Conservation (phyloP, 2,113 vertebrate genomes). For the Callipepla californica region DNA sequence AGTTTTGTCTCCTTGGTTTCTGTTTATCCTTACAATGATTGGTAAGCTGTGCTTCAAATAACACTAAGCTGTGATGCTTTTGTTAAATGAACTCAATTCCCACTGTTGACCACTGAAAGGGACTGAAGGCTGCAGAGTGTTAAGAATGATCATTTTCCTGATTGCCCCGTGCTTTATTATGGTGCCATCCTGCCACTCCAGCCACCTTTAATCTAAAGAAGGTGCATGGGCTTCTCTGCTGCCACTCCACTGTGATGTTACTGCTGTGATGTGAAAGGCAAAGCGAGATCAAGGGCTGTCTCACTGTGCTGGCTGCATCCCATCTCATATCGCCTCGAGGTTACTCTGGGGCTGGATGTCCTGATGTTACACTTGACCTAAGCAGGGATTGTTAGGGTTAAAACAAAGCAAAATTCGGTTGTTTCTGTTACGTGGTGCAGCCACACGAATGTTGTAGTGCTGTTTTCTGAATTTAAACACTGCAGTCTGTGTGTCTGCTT, state of each 20-base stretch:
- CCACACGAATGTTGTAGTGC: not conserved
- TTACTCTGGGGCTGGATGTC: not conserved
- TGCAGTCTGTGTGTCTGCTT: not conserved
- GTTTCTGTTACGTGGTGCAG: rapidly evolving
- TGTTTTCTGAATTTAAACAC: not conserved
- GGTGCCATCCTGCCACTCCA: not conserved
- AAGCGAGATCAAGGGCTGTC: not conserved
- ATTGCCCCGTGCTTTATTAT: not conserved
- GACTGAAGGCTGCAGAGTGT: not conserved
- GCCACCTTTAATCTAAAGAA: not conserved
- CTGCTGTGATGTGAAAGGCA: rapidly evolving
- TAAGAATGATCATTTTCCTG: not conserved
- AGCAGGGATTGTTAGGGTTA: not conserved
- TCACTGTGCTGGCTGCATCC: not conserved
- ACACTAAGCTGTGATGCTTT: not conserved
- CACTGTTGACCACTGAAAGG: not conserved
- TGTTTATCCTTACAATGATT: not conserved
- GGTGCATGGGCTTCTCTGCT: not conserved
- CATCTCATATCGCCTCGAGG: rapidly evolving
- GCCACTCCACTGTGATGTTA: rapidly evolving
- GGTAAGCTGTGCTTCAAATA: not conserved
- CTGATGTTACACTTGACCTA: not conserved
- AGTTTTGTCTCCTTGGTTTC: not conserved
- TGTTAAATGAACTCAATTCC: not conserved
- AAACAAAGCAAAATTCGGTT: not conserved